phyloP scores from a whole-genome alignment of 2,888 invertebrate species.

The Platycnemis pennipes region DNA sequence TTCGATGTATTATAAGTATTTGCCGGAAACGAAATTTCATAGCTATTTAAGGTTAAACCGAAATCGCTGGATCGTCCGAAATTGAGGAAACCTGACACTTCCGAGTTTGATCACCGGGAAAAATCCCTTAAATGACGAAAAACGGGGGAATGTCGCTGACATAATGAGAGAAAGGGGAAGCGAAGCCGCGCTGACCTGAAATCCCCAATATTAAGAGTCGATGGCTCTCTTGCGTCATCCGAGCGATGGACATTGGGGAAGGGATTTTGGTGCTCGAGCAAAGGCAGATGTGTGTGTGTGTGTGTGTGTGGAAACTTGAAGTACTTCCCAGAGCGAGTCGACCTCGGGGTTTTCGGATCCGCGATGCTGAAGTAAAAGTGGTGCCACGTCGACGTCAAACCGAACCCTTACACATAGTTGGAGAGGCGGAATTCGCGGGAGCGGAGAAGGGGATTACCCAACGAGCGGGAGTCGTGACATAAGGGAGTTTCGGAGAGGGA shows the following conservation, averaged over 20 bases:
- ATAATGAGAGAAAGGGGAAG: not conserved
- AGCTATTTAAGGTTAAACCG: too few relatives aligned
- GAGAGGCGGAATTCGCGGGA: not conserved
- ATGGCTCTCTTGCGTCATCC: constrained; percentile 39
- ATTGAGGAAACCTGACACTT: too few relatives aligned
- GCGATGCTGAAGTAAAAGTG: constrained; percentile 12
- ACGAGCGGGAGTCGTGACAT: not conserved
- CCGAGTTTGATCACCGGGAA: too few relatives aligned
- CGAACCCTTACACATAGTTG: constrained; percentile 22
- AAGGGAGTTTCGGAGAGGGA: not conserved
- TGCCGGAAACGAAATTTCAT: too few relatives aligned
- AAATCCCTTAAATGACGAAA: too few relatives aligned
- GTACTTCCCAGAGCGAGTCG: not conserved
- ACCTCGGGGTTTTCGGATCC: not conserved
- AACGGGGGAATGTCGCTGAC: not conserved
- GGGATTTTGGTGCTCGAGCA: not conserved
- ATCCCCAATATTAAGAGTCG: not conserved
- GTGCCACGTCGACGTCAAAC: constrained; percentile 16
- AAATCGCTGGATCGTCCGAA: too few relatives aligned
- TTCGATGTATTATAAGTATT: too few relatives aligned
- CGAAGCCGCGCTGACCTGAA: not conserved
- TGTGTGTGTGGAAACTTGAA: not conserved
- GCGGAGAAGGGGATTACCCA: not conserved
- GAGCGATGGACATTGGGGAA: not conserved
- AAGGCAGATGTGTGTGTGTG: too few relatives aligned